Base-by-base conservation (phyloP, 2,888 invertebrate species). In the Synergus umbraculus region DNA sequence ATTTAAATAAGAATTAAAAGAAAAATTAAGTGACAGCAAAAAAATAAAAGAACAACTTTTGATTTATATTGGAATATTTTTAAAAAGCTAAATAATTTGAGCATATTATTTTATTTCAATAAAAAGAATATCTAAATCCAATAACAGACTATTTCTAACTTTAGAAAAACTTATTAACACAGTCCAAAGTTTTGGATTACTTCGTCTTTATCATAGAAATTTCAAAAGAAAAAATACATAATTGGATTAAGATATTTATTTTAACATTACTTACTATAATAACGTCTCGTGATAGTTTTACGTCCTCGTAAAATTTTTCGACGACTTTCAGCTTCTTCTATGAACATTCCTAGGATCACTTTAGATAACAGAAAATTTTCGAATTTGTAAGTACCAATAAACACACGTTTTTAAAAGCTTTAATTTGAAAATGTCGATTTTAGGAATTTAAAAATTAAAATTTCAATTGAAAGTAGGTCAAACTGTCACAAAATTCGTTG, bases 221-320 rank as follows among this genome's bases (percentile, higher is more conserved):
- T 5, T 54, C 54, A 54, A 18, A n/a, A n/a, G 18, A 58, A 18
- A 54, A 64, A 64, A 29, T 41, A 64, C 29, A n/a, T n/a, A 4
- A 9, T n/a, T 13, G 3, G 81, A 77, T 12, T 58, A n/a, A 8
- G 18, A 58, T 10, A n/a, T 58, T 49, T 2, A 44, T 7, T 44
- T 22, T 3, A 12, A 8, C 12, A 67, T 37, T 46, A 94, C 96
- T 96, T 94, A 97, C 97, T 94, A 89, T 96, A 96, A 90, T 97
- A 97, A 81, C 94, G 94, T 83, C 96, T 94, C 3, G 96, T 97
- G 88, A 97, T 94, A 13, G 96, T 96, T 92, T 96, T 95, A 83
- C 97, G 93, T 78, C 97, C 97, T 87, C 96, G 93, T 64, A 97
- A 93, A 88, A 97, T 96, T 91, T 96, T 96, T 87, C 97, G 94